A percentile compares a stretch with the other conserved stretches of the same genome.
These are phyloP conservation scores for Hedya salicella DNA, from an alignment of 2,888 invertebrate genomes.

Conservation along the genomic window DNA sequence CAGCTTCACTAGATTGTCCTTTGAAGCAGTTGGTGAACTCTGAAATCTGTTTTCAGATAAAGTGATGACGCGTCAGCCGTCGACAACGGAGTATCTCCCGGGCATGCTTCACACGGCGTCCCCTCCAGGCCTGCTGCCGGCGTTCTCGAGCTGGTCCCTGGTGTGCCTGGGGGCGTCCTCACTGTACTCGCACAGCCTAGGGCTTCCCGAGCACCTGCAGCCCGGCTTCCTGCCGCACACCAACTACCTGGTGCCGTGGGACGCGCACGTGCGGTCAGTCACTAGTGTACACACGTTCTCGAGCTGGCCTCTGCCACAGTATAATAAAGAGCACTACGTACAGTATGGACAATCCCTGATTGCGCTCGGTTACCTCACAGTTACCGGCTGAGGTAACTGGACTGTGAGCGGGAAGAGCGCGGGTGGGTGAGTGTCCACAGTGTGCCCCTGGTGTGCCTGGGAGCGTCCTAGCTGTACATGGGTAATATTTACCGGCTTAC, in stretches of 20 bases:
- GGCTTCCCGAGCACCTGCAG: conserved; percentile 92
- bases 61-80: conserved; percentile 87
- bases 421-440: conserved; percentile 87
- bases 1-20: too few relatives aligned
- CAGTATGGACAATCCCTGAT: too few relatives aligned
- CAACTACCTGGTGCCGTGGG: conserved; percentile 97
- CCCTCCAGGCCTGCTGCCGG: conserved; percentile 90
- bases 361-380: too few relatives aligned
- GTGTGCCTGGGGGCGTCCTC: conserved; percentile 95
- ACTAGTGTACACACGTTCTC: conserved; percentile 69
- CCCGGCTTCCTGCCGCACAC: conserved; percentile 96
- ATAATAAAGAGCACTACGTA: too few relatives aligned
- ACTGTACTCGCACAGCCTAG: conserved; percentile 94
- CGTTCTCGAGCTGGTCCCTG: conserved; percentile 96
- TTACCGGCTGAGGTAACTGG: too few relatives aligned
- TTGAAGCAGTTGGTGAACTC: neutral
- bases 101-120: conserved; percentile 94
- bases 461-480: conserved; percentile 95
- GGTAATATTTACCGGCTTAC: too few relatives aligned
- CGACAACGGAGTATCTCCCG: conserved; percentile 95
- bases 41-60: conserved; percentile 76
- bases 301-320: conserved; percentile 96
- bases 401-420: too few relatives aligned
- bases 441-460: conserved; percentile 96
- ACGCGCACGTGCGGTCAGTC: conserved; percentile 80